phyloP scores from a whole-genome alignment of 2,797 vertebrate species.

The Spinus pinus region DNA sequence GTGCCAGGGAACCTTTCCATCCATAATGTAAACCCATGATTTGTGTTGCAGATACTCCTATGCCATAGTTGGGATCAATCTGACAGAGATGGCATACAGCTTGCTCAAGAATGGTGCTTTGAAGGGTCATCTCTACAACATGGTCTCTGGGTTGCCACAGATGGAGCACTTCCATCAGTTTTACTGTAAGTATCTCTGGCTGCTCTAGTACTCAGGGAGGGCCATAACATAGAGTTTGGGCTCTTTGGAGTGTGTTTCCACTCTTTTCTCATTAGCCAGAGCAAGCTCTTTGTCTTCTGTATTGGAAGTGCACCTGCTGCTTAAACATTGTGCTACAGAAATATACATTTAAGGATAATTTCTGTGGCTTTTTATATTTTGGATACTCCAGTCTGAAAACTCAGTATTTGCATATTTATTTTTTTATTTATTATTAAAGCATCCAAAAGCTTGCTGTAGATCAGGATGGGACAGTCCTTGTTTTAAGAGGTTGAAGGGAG shows the following conservation, averaged over 20 bases:
- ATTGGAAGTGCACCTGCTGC: background rate
- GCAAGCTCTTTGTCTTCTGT: background rate
- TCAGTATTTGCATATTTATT: background rate
- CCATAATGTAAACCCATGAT: background rate
- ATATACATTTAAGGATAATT: background rate
- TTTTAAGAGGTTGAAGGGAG: background rate
- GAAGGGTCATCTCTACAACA: constrained; percentile 91
- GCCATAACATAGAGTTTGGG: accelerated
- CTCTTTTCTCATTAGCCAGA: background rate
- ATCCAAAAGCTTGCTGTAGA: background rate
- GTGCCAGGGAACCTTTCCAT: background rate
- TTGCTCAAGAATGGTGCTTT: constrained; percentile 88
- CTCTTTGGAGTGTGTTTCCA: background rate
- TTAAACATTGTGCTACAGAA: background rate
- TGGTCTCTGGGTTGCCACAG: constrained; percentile 80
- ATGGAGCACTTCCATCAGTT: constrained; percentile 92
- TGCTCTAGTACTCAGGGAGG: background rate
- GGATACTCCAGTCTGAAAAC: background rate
- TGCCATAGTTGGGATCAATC: constrained; percentile 97
- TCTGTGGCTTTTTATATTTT: background rate
- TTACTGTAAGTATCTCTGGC: constrained; percentile 85
- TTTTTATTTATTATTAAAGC: background rate
- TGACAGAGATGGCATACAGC: constrained; percentile 98
- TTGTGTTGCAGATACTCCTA: constrained; percentile 89
- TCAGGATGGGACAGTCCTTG: background rate